Evolutionary conservation across 2,888 invertebrate species (phyloP).

Genomic region (Heliconius hortense): DNA sequence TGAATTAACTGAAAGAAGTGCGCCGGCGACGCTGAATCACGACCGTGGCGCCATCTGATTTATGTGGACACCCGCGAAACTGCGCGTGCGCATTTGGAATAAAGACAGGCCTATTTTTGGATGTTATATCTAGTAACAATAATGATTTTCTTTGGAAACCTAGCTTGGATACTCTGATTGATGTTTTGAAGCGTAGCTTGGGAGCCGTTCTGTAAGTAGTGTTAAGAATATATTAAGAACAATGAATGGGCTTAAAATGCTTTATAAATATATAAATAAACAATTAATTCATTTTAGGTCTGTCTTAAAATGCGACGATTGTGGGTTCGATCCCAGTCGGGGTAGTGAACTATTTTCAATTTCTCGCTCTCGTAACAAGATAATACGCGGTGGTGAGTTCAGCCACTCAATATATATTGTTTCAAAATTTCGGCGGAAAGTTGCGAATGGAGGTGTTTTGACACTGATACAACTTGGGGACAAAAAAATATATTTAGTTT

Average conservation of each 20-base stretch:
- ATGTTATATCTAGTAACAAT: constrained; percentile 39
- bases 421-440: too few relatives aligned
- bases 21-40: constrained; percentile 62
- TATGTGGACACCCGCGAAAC: constrained; percentile 56
- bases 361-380: too few relatives aligned
- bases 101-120: constrained; percentile 45
- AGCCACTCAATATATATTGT: too few relatives aligned
- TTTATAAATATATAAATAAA: neutral
- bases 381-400: too few relatives aligned
- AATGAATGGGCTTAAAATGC: neutral
- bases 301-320: neutral
- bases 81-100: constrained; percentile 52
- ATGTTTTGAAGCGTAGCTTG: neutral
- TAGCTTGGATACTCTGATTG: neutral
- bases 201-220: neutral
- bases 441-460: too few relatives aligned
- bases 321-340: too few relatives aligned
- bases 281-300: neutral
- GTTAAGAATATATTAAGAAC: neutral
- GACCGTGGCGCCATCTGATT: constrained; percentile 71
- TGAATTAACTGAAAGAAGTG: constrained; percentile 53
- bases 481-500: neutral
- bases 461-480: too few relatives aligned
- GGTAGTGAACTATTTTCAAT: too few relatives aligned
- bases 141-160: constrained; percentile 14